phyloP scores from a whole-genome alignment of 2,113 vertebrate species.

The Piaya cayana region DNA sequence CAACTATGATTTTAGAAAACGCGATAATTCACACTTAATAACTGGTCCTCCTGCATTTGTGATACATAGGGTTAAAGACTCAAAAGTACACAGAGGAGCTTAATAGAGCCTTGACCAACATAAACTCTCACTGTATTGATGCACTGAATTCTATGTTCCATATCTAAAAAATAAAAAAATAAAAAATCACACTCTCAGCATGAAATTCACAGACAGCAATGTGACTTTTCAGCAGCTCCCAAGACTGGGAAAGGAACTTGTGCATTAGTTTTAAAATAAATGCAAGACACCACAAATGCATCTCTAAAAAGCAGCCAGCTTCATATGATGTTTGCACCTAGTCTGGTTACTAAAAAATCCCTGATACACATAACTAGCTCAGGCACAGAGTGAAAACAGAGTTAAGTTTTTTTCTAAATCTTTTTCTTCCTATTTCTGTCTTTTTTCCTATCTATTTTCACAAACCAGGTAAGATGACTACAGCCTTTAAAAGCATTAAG shows the following conservation, averaged over 20 bases:
- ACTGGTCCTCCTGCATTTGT: not conserved
- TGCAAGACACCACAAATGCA: not conserved
- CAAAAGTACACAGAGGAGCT: not conserved
- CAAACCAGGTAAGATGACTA: not conserved
- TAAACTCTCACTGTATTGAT: not conserved
- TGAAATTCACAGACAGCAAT: constrained; percentile 2
- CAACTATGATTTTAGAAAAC: not conserved
- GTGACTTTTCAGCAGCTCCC: not conserved
- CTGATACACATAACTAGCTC: not conserved
- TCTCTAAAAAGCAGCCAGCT: not conserved
- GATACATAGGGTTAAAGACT: not conserved
- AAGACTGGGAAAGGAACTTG: not conserved
- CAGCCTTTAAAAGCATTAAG: constrained; percentile 8
- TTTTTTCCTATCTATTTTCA: not conserved
- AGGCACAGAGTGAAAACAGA: not conserved
- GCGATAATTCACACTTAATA: not conserved
- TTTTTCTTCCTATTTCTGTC: not conserved
- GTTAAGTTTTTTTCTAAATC: not conserved
- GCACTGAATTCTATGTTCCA: not conserved
- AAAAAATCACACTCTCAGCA: not conserved
- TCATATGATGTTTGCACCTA: not conserved
- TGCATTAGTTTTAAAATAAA: not conserved
- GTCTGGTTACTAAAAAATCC: not conserved
- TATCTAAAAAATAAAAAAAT: not conserved
- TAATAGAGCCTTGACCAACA: not conserved